phyloP scores from a whole-genome alignment of 53 echinoderm and acorn worm genomes.

The Zoroaster sp. region DNA sequence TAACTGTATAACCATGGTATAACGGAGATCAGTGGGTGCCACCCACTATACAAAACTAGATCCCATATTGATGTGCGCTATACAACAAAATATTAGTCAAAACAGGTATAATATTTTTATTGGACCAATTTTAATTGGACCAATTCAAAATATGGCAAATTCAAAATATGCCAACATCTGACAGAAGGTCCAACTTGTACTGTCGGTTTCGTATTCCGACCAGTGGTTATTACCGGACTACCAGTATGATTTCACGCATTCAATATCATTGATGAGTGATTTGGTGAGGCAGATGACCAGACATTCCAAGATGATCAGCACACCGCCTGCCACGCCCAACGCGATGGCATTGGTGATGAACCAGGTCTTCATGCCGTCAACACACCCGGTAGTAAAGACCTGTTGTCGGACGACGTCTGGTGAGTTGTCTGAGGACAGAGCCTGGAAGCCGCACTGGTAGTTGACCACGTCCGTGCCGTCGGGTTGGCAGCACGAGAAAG shows the following conservation, averaged over 20 bases:
- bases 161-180: no score
- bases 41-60: no score
- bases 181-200: no score
- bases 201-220: no score
- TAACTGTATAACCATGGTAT: no score
- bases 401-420: conserved; percentile 5
- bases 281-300: conserved; percentile 77
- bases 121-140: no score
- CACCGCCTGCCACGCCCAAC: conserved; percentile 67
- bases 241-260: conserved; percentile 91
- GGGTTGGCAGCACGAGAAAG: conserved; percentile 85
- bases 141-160: no score
- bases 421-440: background rate
- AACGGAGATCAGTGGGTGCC: no score
- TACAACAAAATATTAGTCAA: no score
- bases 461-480: conserved; percentile 64
- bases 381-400: conserved; percentile 78
- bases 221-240: no score
- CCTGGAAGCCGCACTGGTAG: conserved; percentile 91
- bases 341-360: conserved; percentile 80
- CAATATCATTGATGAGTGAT: conserved; percentile 76
- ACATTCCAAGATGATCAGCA: conserved; percentile 79
- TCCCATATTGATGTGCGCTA: no score
- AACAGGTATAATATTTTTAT: no score
- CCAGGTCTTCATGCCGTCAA: conserved; percentile 77